A percentile compares a stretch with the other conserved stretches of the same genome.
These are phyloP conservation scores for Lophotis ruficrista DNA, from an alignment of 2,113 vertebrate genomes.

Conservation along the genomic window DNA sequence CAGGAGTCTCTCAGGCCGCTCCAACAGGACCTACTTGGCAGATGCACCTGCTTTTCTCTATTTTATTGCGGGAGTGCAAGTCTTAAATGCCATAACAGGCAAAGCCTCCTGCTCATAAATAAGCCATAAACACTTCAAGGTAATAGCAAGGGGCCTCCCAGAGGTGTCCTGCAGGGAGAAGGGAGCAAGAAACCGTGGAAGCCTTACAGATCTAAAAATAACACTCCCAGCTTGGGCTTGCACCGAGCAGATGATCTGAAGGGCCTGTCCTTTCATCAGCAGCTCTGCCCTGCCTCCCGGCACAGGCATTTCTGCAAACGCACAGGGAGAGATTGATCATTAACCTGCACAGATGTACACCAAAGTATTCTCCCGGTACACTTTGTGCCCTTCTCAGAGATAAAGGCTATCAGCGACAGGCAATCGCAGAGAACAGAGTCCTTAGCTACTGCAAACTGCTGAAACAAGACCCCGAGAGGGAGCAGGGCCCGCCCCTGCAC, in stretches of 20 bases:
- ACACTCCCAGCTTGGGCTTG: not conserved
- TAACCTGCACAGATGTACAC: conserved; percentile 33
- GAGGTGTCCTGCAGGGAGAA: not conserved
- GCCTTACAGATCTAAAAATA: not conserved
- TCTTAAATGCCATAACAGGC: not conserved
- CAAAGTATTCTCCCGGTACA: not conserved
- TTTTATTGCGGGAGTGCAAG: not conserved
- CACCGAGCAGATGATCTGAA: not conserved
- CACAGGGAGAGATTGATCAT: not conserved
- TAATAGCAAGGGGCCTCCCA: not conserved
- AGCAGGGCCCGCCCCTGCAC: not conserved
- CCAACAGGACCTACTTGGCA: not conserved
- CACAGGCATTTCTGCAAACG: not conserved
- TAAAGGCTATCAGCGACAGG: not conserved
- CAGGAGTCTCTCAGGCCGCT: accelerated
- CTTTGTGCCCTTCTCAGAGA: conserved; percentile 22
- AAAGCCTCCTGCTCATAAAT: not conserved
- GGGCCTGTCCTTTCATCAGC: not conserved
- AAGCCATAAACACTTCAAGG: not conserved
- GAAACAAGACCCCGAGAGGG: not conserved
- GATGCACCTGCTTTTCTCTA: not conserved
- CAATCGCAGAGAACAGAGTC: conserved; percentile 27
- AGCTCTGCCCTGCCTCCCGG: not conserved
- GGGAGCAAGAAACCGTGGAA: not conserved
- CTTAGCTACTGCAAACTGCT: not conserved